Evolutionary conservation across 2,113 vertebrate genomes (phyloP).

Genomic region (Danio rerio): DNA sequence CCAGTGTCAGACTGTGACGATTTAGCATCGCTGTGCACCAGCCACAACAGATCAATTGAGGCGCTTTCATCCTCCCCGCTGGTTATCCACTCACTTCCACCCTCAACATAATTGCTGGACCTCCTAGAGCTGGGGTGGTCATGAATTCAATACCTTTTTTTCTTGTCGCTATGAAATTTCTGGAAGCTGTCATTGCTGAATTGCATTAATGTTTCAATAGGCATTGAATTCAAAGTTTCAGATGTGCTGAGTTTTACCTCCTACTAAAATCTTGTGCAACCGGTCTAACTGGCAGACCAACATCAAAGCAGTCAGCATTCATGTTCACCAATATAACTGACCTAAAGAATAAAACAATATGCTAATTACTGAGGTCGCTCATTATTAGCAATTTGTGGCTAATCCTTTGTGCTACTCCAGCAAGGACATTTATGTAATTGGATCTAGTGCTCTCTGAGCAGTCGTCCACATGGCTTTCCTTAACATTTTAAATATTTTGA

Average conservation of each 20-base stretch:
- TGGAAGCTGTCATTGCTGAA: neutral
- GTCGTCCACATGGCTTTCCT: neutral
- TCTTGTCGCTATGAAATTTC: neutral
- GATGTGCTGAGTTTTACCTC: conserved; percentile 3
- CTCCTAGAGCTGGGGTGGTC: neutral
- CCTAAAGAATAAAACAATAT: neutral
- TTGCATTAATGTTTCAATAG: neutral
- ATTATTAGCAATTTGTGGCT: conserved; percentile 25
- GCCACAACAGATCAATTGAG: conserved; percentile 43
- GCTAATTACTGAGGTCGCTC: neutral
- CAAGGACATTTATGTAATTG: conserved; percentile 19
- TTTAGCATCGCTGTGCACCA: conserved; percentile 29
- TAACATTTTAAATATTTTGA: conserved; percentile 47
- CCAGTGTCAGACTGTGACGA: conserved; percentile 13
- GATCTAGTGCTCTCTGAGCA: conserved; percentile 8
- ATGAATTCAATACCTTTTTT: neutral
- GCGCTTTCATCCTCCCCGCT: conserved; percentile 42
- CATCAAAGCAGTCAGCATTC: neutral
- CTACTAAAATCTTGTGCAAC: neutral
- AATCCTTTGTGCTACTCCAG: conserved; percentile 15
- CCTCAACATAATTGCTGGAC: neutral
- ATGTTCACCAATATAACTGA: conserved; percentile 1
- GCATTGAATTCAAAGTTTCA: neutral
- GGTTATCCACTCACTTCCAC: conserved; percentile 11
- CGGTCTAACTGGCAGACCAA: neutral